A percentile compares a stretch with the other conserved stretches of the same genome.
Conservation (phyloP, 2,113 vertebrate species). For the Ailurus styani region DNA sequence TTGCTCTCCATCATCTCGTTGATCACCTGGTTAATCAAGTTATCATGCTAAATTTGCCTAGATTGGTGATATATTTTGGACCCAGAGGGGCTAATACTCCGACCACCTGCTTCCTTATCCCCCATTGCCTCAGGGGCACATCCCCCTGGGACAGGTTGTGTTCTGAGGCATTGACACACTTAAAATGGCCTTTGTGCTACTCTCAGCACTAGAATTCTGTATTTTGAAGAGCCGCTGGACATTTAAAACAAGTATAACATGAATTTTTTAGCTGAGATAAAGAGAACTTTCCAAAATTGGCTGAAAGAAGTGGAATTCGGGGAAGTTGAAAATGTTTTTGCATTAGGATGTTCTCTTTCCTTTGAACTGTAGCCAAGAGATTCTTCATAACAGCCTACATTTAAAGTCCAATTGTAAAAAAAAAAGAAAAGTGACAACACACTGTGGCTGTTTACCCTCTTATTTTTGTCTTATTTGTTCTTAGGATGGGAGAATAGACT, state of each 20-base stretch:
- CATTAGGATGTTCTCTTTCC: slow-evolving; percentile 8
- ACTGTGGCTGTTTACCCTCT: neutral
- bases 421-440: neutral
- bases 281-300: neutral
- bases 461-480: neutral
- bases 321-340: slow-evolving; percentile 28
- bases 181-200: neutral
- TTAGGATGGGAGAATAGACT: neutral
- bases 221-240: neutral
- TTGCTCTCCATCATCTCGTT: neutral
- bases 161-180: neutral
- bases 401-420: neutral
- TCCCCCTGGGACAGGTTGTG: neutral
- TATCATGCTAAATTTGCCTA: neutral
- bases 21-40: neutral
- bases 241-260: neutral
- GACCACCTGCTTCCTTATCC: neutral
- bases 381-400: neutral
- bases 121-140: neutral
- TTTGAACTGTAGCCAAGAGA: neutral
- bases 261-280: neutral
- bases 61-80: neutral
- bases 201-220: neutral
- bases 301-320: slow-evolving; percentile 25
- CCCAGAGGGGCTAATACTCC: neutral